These are phyloP conservation scores for Aporophyla nigra DNA, from an alignment of 2,888 invertebrate genomes.

Conservation along the genomic window DNA sequence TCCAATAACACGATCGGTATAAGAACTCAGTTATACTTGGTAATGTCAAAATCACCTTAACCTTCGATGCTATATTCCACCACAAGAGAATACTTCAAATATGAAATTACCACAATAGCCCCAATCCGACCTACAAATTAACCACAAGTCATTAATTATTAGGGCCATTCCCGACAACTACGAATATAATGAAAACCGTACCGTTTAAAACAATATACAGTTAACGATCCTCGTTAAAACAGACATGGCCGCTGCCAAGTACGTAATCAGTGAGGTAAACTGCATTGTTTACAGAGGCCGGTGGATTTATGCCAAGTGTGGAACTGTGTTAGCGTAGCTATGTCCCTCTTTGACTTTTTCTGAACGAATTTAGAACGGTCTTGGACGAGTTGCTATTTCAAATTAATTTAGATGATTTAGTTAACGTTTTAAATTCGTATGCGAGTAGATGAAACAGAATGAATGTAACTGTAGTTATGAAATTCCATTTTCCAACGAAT, in stretches of 20 bases:
- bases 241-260: constrained; percentile 43
- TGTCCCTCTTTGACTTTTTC: constrained; percentile 44
- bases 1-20: neutral
- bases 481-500: no score
- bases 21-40: neutral
- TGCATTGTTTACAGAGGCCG: constrained; percentile 57
- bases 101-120: neutral
- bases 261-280: constrained; percentile 58
- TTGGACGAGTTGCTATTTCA: neutral
- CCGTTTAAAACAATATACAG: constrained; percentile 33
- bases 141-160: constrained; percentile 14
- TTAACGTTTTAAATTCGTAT: neutral
- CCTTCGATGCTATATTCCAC: neutral
- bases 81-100: no score
- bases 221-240: constrained; percentile 38
- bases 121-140: constrained; percentile 15
- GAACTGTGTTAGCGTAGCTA: constrained; percentile 56
- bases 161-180: constrained; percentile 4
- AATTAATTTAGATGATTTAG: neutral
- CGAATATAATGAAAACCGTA: constrained; percentile 13
- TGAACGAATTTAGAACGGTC: constrained; percentile 13
- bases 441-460: no score
- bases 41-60: no score
- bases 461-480: no score
- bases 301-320: constrained; percentile 68